Evolutionary conservation across 2,113 vertebrate species (phyloP), one percentile per base, ranked within the genome.

Genomic region (Osmerus mordax): DNA sequence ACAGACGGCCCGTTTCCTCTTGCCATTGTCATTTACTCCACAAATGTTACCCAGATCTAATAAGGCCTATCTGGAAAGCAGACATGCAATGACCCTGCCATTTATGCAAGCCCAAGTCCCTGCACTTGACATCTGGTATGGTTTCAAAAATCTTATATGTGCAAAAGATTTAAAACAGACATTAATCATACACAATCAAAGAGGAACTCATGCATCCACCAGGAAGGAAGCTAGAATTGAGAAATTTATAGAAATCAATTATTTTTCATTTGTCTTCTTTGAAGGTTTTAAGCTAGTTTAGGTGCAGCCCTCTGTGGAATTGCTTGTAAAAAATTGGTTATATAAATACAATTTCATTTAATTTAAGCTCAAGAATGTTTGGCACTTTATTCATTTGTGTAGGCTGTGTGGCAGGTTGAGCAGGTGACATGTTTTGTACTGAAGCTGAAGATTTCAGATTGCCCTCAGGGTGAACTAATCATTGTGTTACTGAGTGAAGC

Each of bases 41-140:
- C 56, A 77, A 76, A 80, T 66, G 52, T 63, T 78, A 80, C 18
- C 65, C 25, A 63, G 70, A 80, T 84, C 71, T 63, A 79, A 83
- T 81, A 79, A 81, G 69, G 69, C 58, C 76, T 60, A 60, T 72
- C 62, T 51, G 61, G 71, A 51, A 55, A 63, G 65, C 23, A 67
- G 52, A 74, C 76, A 56, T 70, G 29, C 61, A 72, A 36, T 68
- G 66, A 75, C 71, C 76, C 65, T 56, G 12, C 73, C 60, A 58
- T 71, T 65, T 66, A 78, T 76, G 69, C 56, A 15, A 16, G 51
- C 32, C 23, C 1, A 21, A 56, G 70, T 63, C 54, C 62, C 67
- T 29, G 65, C 61, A 52, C 55, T 73, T 28, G n/a, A 52, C 59
- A 11, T 28, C 56, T 54, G 19, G 16, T 16, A 14, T 18, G 29